Evolutionary conservation across 1,140 invertebrate genomes (phyloP), one percentile per base, ranked within the genome.

Genomic region (Fopius arisanus): DNA sequence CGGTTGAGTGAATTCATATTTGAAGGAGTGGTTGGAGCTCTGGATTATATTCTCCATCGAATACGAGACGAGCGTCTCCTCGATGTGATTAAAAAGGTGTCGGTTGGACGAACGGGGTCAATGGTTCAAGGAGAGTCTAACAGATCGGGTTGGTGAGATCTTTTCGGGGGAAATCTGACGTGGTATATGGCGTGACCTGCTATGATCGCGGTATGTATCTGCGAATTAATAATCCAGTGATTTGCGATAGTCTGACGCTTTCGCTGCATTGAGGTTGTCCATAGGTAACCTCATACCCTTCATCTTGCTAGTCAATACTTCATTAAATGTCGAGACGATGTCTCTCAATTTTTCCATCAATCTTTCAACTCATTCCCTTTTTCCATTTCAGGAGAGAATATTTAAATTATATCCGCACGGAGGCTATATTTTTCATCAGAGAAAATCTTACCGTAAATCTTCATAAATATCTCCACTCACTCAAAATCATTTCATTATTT

Each of bases 191-290:
- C 80, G 80, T 82, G 80, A 82, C 80, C 78, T 26, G 41, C 63
- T 75, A 81, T 82, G 80, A 83, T 82, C 81, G 78, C 79, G 81
- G 78, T 73, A 66, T 14, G 74, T n/a, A 12, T 54, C 70, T 51
- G 72, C 14, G 54, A 59, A 59, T 81, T 80, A 83, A 83, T 83
- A 82, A 82, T 82, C 82, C 79, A 82, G 73, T 72, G 72, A 82
- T 82, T 79, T 79, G 73, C 80, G 74, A 73, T 66, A 37, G 63
- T 69, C 23, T 51, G 41, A 48, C 75, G 12, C 54, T 19, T 23
- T 65, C 73, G 33, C 41, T 62, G 37, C 37, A 21, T 23, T 37
- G 14, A 54, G 12, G 26, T 19, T 31, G 31, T 69, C 26, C 59
- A 67, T 59, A 67, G 12, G 29, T 29, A 66, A 59, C 41, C 29